Percentiles rank a stretch among this genome's conserved stretches.
Evolutionary conservation across 2,888 invertebrate genomes (phyloP).

Genomic region (Cistogaster globosa): DNA sequence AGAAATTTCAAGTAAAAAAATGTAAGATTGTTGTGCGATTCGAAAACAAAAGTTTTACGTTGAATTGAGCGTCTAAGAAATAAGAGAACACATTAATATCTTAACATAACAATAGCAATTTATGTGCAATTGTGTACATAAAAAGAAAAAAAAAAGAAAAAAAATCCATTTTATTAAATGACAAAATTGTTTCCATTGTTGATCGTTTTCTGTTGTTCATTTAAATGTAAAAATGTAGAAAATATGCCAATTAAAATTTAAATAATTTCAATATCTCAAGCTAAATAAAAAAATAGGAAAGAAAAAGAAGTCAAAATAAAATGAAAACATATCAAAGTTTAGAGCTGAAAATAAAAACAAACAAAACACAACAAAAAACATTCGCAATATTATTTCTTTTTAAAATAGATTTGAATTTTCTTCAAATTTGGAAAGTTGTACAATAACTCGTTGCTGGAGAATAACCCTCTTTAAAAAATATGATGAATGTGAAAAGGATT

Average conservation of each 20-base stretch:
- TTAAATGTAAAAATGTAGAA: constrained; percentile 1
- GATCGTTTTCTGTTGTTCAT: not conserved
- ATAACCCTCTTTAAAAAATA: no score
- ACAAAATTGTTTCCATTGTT: constrained; percentile 20
- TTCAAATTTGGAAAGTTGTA: no score
- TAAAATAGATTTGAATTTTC: no score
- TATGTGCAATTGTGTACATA: constrained; percentile 12
- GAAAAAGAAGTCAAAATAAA: not conserved
- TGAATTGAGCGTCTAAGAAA: constrained; percentile 11
- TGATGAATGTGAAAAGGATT: no score
- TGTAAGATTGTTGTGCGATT: constrained; percentile 10
- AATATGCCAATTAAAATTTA: constrained; percentile 17
- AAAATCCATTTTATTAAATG: constrained; percentile 6
- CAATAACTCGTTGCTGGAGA: no score
- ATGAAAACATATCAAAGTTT: no score
- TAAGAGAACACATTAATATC: constrained; percentile 9
- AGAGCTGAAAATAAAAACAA: no score
- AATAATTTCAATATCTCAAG: not conserved
- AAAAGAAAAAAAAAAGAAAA: not conserved
- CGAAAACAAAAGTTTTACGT: constrained; percentile 21
- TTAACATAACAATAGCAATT: constrained; percentile 6
- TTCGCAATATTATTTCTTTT: no score
- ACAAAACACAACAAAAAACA: not conserved
- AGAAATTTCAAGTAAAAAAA: not conserved
- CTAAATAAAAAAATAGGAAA: no score